Evolutionary conservation across 2,113 vertebrate genomes (phyloP).

Genomic region (Calidris pugnax): DNA sequence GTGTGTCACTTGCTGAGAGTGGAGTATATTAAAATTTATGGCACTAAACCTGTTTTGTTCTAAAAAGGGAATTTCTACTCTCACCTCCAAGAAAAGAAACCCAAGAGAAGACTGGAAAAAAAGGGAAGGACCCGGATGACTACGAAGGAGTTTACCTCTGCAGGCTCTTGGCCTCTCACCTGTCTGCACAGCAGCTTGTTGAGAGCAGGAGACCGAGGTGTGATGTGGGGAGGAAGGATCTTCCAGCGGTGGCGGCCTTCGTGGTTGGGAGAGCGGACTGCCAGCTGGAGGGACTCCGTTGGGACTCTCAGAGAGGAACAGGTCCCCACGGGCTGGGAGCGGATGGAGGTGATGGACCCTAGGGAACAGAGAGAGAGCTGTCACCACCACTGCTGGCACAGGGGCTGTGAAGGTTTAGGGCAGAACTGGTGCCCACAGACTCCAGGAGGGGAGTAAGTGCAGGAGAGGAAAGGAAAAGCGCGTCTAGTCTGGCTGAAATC

Average conservation of each 20-base stretch:
- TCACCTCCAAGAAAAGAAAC: neutral
- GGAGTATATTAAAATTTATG: neutral
- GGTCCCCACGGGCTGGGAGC: conserved; percentile 82
- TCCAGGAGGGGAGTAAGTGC: neutral
- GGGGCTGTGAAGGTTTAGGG: neutral
- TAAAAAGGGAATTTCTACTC: neutral
- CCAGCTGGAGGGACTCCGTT: conserved; percentile 40
- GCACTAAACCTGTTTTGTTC: neutral
- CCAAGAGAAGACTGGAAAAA: neutral
- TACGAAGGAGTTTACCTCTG: neutral
- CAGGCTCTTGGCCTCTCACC: conserved; percentile 61
- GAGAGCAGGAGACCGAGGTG: conserved; percentile 70
- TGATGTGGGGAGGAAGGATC: conserved; percentile 66
- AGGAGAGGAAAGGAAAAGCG: neutral
- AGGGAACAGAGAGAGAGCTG: neutral
- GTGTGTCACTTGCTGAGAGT: neutral
- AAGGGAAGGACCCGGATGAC: neutral
- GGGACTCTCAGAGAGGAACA: conserved; percentile 80
- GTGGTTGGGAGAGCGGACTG: conserved; percentile 19
- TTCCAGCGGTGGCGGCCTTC: conserved; percentile 71
- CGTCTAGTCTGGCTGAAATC: neutral
- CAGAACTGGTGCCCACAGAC: neutral
- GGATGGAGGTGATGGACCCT: conserved; percentile 86
- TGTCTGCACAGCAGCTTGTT: conserved; percentile 81
- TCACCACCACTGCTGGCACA: accelerated